Evolutionary conservation across 35 echinoderm and acorn worm genomes (phyloP), one percentile per base, ranked within the genome.

Genomic region (Patiria miniata): DNA sequence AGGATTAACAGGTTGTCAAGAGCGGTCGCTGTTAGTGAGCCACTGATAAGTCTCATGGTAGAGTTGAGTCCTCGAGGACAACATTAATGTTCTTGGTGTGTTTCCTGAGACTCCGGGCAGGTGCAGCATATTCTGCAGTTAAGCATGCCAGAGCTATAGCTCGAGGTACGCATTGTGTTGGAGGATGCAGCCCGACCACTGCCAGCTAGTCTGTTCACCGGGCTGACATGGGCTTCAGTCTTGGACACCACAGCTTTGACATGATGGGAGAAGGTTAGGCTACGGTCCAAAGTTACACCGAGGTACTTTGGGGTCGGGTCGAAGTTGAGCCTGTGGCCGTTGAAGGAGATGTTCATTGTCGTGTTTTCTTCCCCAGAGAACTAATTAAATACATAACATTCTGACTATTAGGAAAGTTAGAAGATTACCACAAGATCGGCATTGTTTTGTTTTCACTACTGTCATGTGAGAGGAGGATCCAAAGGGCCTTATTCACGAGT

Each of bases 61-160:
- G 52, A 54, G 18, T 54, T 54, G n/a, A n/a, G n/a, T n/a, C n/a
- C n/a, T n/a, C n/a, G 52, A 54, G 52, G 52, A 54, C 52, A 54
- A 54, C 52, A 54, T 54, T 18, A 18, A 54, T 54, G 52, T 54
- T 54, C 52, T 54, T 54, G 52, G 79, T 81, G 39, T 81, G 79
- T 33, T 5, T 7, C 33, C 79, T 81, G 17, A 6, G 17, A 81
- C 79, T 81, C 79, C 79, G 40, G 19, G 38, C 79, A 39, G 79
- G 36, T 14, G 79, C 79, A 44, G 22, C 22, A 26, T 81, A 81
- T 81, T 81, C 79, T 14, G 79, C 79, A 36, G 79, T 23, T 8
- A 38, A 23, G 39, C 40, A 81, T 39, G 38, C 79, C 79, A 81
- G 38, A 44, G 79, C 79, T 21, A 81, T n/a, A 39, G 30, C 17